Evolutionary conservation across 2,888 invertebrate species (phyloP).

Genomic region (Acanthosepion pharaonis): DNA sequence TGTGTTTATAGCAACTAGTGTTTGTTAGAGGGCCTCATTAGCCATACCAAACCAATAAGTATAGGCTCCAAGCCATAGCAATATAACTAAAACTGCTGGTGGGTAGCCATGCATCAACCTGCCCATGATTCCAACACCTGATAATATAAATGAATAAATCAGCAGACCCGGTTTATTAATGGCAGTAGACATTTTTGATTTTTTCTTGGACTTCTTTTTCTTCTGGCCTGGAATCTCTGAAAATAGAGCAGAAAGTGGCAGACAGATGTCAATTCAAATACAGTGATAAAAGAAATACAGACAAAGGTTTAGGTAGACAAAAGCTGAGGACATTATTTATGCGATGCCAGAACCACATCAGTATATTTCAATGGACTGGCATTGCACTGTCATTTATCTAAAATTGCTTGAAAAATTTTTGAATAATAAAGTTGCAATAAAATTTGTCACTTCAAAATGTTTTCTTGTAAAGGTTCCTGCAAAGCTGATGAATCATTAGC

Average conservation of each 20-base stretch:
- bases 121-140: constrained; percentile 23
- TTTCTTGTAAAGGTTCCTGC: too few relatives aligned
- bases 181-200: not conserved
- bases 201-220: constrained; percentile 34
- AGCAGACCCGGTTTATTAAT: constrained; percentile 43
- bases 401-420: too few relatives aligned
- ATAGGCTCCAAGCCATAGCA: constrained; percentile 13
- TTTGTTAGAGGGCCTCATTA: not conserved
- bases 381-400: too few relatives aligned
- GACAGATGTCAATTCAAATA: not conserved
- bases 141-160: not conserved
- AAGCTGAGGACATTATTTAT: too few relatives aligned
- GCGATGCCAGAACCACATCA: too few relatives aligned
- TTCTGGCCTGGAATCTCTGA: constrained; percentile 34
- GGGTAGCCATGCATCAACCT: constrained; percentile 41
- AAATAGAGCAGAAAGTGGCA: not conserved
- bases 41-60: constrained; percentile 34
- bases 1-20: too few relatives aligned
- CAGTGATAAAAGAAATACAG: not conserved
- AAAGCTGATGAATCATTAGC: too few relatives aligned
- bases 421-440: too few relatives aligned
- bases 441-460: too few relatives aligned
- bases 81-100: not conserved
- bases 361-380: too few relatives aligned
- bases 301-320: not conserved